Evolutionary conservation across 2,113 vertebrate species (phyloP).

Genomic region (Damaliscus lunatus): DNA sequence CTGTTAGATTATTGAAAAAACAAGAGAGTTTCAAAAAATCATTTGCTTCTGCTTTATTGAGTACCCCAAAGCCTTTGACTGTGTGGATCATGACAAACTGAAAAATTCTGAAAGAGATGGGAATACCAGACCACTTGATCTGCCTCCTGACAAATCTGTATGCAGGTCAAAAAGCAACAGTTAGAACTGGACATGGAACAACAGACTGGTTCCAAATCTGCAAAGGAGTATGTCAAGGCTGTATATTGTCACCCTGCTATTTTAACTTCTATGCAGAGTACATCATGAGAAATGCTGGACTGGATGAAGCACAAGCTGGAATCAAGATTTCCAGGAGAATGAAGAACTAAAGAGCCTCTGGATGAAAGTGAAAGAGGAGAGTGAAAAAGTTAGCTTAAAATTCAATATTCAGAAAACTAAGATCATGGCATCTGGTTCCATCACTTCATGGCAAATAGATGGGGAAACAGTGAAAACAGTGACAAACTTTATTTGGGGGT

Average conservation of each 20-base stretch:
- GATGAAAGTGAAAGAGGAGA: neutral
- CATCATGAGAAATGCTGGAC: neutral
- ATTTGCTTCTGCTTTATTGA: neutral
- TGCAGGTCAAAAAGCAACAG: neutral
- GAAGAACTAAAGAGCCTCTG: neutral
- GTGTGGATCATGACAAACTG: neutral
- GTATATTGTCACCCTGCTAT: neutral
- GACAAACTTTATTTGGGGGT: neutral
- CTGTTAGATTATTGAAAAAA: neutral
- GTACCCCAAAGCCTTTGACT: neutral
- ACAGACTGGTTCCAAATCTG: neutral
- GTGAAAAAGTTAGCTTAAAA: neutral
- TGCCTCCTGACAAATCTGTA: neutral
- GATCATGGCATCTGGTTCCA: neutral
- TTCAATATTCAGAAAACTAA: neutral
- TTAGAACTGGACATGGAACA: neutral
- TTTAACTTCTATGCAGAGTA: neutral
- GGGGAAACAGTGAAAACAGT: neutral
- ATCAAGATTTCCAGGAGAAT: neutral
- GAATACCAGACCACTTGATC: neutral
- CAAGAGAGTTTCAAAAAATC: neutral
- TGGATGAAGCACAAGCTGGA: neutral
- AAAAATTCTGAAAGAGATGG: neutral
- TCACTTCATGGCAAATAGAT: neutral
- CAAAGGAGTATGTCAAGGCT: neutral